Evolutionary conservation across 2,797 vertebrate species (phyloP).

Genomic region (Florisuga fusca): DNA sequence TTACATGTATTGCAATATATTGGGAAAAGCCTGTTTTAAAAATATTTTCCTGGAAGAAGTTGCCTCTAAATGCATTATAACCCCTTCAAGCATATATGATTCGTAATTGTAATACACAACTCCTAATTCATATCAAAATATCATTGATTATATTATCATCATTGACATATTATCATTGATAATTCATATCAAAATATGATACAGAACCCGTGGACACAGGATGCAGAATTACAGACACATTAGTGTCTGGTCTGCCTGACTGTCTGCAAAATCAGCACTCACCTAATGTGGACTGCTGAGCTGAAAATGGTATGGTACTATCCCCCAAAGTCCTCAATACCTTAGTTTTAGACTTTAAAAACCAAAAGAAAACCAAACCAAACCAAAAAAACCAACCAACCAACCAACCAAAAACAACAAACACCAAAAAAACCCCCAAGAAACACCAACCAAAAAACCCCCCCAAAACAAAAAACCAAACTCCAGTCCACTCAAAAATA

Average conservation of each 20-base stretch:
- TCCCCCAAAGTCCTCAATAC: not conserved
- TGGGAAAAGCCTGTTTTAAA: not conserved
- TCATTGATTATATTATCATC: too few relatives aligned
- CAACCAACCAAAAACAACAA: too few relatives aligned
- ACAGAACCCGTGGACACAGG: not conserved
- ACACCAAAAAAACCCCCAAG: not conserved
- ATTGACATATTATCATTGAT: too few relatives aligned
- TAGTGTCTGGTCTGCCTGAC: not conserved
- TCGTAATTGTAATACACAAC: not conserved
- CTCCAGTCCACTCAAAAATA: too few relatives aligned
- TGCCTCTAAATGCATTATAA: not conserved
- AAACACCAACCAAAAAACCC: too few relatives aligned
- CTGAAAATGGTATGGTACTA: not conserved
- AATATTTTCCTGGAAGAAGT: not conserved
- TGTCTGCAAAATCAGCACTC: not conserved
- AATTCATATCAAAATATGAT: not conserved
- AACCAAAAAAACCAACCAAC: too few relatives aligned
- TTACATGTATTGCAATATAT: not conserved
- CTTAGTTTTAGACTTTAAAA: not conserved
- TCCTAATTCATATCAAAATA: not conserved
- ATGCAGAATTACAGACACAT: not conserved
- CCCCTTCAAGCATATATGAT: not conserved
- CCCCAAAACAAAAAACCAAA: too few relatives aligned
- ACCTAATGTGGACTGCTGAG: fast-evolving
- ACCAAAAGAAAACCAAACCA: too few relatives aligned